Evolutionary conservation across 30 jellyfish, hydroid and myxozoan genomes (phyloP).

Genomic region (Pelagia noctiluca): DNA sequence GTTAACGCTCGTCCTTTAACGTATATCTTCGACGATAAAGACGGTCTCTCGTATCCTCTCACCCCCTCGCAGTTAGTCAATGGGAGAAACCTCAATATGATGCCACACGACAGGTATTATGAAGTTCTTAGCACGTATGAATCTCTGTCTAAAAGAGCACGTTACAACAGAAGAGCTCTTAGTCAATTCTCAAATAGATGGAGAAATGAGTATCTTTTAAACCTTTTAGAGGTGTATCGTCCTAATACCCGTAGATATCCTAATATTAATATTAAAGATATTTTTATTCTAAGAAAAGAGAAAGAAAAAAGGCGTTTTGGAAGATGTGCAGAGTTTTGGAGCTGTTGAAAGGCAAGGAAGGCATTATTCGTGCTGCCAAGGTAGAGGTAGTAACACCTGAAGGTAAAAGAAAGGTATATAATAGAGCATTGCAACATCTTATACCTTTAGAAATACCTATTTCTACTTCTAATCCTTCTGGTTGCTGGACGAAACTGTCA

Average conservation of each 20-base stretch:
- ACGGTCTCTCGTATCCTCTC: conserved; percentile 48
- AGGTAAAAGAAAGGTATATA: conserved; percentile 6
- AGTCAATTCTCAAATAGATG: conserved; percentile 34
- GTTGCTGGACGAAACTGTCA: conserved; percentile 5
- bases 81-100: conserved; percentile 44
- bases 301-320: conserved; percentile 2
- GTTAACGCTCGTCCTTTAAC: conserved; percentile 59
- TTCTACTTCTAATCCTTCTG: neutral
- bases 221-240: conserved; percentile 21
- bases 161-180: conserved; percentile 22
- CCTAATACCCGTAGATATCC: neutral
- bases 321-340: conserved; percentile 26
- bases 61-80: conserved; percentile 51
- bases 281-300: no score
- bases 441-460: conserved; percentile 9
- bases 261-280: no score
- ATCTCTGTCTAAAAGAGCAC: conserved; percentile 24
- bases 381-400: conserved; percentile 15
- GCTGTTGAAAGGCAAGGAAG: conserved; percentile 24
- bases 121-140: conserved; percentile 52
- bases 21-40: conserved; percentile 31
- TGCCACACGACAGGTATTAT: conserved; percentile 50
- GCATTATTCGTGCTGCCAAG: conserved; percentile 17
- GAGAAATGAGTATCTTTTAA: conserved; percentile 30
- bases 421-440: conserved; percentile 6